Evolutionary conservation across 2,888 invertebrate genomes (phyloP).

Genomic region (Fragum whitleyi): DNA sequence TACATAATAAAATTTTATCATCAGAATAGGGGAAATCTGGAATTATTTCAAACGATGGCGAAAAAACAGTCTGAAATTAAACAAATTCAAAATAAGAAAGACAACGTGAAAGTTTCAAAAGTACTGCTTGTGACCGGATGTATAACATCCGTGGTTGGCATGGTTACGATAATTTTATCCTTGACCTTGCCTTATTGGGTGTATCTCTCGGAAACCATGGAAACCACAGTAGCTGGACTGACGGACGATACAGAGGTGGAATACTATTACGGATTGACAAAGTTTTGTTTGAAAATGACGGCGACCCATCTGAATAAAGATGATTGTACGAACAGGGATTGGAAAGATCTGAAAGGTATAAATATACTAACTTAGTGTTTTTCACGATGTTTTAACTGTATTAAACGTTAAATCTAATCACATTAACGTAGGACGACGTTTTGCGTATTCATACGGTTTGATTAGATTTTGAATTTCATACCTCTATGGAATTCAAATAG

Average conservation of each 20-base stretch:
- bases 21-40: too few species aligned
- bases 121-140: conserved; percentile 35
- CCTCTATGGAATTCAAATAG: too few species aligned
- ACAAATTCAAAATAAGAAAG: neutral
- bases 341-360: conserved; percentile 20
- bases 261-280: conserved; percentile 45
- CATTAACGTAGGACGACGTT: too few species aligned
- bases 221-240: conserved; percentile 55
- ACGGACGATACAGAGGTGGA: conserved; percentile 55
- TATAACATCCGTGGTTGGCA: conserved; percentile 7
- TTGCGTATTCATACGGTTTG: too few species aligned
- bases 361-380: too few species aligned
- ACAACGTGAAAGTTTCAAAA: neutral
- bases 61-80: neutral
- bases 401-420: too few species aligned
- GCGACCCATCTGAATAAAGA: conserved; percentile 48
- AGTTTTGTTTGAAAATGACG: conserved; percentile 46
- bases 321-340: conserved; percentile 21
- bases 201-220: conserved; percentile 47
- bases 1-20: too few species aligned
- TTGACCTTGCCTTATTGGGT: conserved; percentile 52
- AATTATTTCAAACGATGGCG: neutral
- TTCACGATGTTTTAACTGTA: too few species aligned
- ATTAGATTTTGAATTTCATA: too few species aligned
- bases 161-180: conserved; percentile 32